A percentile compares a stretch with the other conserved stretches of the same genome.
Evolutionary conservation across 2,113 vertebrate species (phyloP).

Genomic region (Isichthys henryi): DNA sequence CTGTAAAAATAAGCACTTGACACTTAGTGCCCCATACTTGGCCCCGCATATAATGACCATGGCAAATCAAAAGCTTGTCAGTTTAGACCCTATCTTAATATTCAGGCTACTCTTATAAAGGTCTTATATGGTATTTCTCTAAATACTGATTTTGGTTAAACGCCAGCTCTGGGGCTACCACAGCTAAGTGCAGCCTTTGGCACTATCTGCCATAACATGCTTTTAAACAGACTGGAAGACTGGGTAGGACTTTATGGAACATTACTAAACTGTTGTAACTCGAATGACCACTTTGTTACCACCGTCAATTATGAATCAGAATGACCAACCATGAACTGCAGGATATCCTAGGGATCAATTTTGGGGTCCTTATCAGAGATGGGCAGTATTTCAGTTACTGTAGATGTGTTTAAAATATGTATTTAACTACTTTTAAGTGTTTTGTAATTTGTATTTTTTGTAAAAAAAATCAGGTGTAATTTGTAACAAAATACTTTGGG

Average conservation of each 20-base stretch:
- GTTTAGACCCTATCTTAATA: no score
- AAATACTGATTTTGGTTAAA: background rate
- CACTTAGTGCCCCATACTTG: no score
- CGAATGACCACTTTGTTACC: background rate
- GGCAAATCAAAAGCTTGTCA: no score
- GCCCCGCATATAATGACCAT: no score
- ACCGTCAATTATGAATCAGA: background rate
- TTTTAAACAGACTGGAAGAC: background rate
- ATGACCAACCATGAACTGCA: background rate
- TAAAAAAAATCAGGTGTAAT: no score
- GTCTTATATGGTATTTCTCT: background rate
- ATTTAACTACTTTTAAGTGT: no score
- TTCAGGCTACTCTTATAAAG: background rate
- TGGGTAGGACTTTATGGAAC: background rate
- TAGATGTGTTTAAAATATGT: no score
- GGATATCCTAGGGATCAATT: background rate
- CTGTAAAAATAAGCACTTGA: no score
- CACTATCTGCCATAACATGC: background rate
- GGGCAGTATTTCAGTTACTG: no score
- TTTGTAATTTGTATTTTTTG: no score
- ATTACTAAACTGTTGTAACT: background rate
- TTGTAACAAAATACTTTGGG: no score
- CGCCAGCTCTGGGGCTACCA: background rate
- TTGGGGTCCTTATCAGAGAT: background rate
- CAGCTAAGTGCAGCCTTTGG: background rate